Evolutionary conservation across 1,140 invertebrate genomes (phyloP).

Genomic region (Drosophila melanogaster): DNA sequence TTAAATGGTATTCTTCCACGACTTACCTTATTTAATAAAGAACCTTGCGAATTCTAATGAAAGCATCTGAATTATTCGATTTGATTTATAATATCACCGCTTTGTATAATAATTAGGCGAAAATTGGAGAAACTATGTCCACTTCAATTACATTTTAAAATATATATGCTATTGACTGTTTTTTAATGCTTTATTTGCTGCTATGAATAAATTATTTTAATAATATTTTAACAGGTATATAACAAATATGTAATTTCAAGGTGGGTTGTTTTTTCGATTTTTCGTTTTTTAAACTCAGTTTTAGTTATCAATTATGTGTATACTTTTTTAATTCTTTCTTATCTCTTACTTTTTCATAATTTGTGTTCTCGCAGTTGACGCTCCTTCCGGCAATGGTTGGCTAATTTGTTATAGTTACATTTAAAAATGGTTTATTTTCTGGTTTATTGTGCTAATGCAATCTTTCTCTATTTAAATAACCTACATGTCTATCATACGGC

Average conservation of each 20-base stretch:
- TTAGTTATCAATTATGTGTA: constrained; percentile 66
- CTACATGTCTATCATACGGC: constrained; percentile 53
- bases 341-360: constrained; percentile 33
- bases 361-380: constrained; percentile 50
- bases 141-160: neutral
- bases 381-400: constrained; percentile 75
- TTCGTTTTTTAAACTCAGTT: constrained; percentile 81
- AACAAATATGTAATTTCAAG: constrained; percentile 84
- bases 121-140: neutral
- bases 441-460: constrained; percentile 51
- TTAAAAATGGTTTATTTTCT: constrained; percentile 44
- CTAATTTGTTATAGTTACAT: constrained; percentile 68
- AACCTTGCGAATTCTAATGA: no score
- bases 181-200: constrained; percentile 74
- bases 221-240: constrained; percentile 80
- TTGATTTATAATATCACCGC: no score
- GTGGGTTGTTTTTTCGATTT: constrained; percentile 83
- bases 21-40: no score
- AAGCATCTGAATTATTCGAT: no score
- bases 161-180: neutral
- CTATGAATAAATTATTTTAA: constrained; percentile 78
- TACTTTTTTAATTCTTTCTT: constrained; percentile 46
- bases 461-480: constrained; percentile 46
- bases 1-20: no score
- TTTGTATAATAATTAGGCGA: no score